Percentiles rank a stretch among this genome's conserved stretches.
Conservation (phyloP, 2,113 vertebrate species). For the Crypturellus undulatus region DNA sequence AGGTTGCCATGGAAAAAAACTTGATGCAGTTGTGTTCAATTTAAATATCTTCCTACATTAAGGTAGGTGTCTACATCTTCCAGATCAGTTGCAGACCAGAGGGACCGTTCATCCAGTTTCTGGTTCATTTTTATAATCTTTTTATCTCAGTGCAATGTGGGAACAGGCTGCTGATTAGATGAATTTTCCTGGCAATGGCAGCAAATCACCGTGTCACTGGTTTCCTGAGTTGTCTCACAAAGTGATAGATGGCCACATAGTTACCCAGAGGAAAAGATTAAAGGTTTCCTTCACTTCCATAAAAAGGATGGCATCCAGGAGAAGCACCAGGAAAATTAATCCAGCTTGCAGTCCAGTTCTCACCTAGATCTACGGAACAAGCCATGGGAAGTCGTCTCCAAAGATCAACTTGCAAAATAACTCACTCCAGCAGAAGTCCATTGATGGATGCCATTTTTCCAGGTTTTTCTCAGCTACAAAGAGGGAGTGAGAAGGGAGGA, state of each 20-base stretch:
- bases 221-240: background rate
- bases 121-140: background rate
- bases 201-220: accelerated
- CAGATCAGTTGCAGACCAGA: background rate
- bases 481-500: background rate
- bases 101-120: background rate
- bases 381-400: background rate
- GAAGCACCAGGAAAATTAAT: background rate
- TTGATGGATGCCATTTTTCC: background rate
- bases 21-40: background rate
- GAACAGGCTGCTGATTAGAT: background rate
- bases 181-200: background rate
- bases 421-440: background rate
- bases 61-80: background rate
- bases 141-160: background rate
- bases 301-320: background rate
- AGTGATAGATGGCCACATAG: background rate
- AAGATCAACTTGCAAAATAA: background rate
- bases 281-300: background rate
- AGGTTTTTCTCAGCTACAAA: background rate
- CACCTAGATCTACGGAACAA: background rate
- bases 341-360: background rate
- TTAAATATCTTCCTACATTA: background rate
- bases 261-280: background rate
- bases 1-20: background rate